Conservation (phyloP, 2,113 vertebrate species). For the Sinosuthora webbiana region DNA sequence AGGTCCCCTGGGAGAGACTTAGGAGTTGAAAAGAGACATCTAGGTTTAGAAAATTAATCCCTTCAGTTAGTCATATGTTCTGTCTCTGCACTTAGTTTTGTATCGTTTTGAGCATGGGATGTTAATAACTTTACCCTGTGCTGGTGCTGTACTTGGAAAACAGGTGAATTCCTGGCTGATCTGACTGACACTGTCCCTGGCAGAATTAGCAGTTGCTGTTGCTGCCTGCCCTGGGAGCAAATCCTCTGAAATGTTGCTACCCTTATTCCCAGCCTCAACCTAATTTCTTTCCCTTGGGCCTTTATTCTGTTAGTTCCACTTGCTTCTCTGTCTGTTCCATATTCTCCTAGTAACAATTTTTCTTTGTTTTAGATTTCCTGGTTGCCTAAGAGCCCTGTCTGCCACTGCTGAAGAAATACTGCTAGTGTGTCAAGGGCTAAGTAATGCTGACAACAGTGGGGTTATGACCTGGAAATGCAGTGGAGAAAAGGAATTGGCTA, state of each 20-base stretch:
- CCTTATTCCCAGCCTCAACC: background rate
- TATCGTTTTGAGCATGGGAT: background rate
- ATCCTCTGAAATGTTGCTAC: background rate
- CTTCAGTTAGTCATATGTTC: background rate
- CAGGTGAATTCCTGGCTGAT: background rate
- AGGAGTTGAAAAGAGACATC: background rate
- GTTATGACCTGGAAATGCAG: slow-evolving; percentile 27
- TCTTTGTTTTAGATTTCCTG: slow-evolving; percentile 22
- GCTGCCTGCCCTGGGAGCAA: background rate
- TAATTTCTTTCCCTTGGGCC: background rate
- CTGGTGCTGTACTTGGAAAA: background rate
- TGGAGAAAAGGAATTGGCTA: background rate
- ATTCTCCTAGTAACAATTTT: background rate
- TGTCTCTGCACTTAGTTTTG: background rate
- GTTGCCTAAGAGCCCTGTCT: background rate
- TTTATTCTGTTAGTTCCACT: background rate
- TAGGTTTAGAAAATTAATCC: background rate
- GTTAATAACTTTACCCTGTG: background rate
- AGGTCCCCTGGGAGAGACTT: background rate
- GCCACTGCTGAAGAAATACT: slow-evolving; percentile 2
- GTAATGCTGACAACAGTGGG: background rate
- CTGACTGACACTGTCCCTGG: background rate
- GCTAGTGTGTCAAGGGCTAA: slow-evolving; percentile 4
- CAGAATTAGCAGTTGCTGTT: background rate
- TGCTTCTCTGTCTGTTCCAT: background rate